These are phyloP conservation scores for Paguma larvata DNA, from an alignment of 2,797 vertebrate genomes.

Conservation along the genomic window DNA sequence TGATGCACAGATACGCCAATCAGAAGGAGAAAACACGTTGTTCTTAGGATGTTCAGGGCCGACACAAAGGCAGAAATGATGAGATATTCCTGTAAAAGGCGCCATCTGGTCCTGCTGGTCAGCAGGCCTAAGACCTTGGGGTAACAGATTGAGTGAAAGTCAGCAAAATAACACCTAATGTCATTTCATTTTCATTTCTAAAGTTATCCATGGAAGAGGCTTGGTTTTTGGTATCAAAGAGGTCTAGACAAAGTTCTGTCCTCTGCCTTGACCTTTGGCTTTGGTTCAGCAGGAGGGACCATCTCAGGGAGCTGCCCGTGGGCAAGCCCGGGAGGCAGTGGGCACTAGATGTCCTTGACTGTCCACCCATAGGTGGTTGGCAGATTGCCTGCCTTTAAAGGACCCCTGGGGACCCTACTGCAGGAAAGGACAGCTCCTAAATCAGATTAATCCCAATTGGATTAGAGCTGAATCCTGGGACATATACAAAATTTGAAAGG, in stretches of 20 bases:
- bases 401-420: background rate
- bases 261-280: background rate
- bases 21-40: background rate
- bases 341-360: background rate
- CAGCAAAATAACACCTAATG: conserved; percentile 56
- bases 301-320: background rate
- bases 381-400: background rate
- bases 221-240: background rate
- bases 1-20: background rate
- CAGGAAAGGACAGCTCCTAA: background rate
- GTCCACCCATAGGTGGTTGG: background rate
- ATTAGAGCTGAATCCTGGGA: background rate
- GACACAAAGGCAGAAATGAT: background rate
- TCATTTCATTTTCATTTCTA: conserved; percentile 35
- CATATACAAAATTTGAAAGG: conserved; percentile 1
- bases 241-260: background rate
- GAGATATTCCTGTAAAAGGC: conserved; percentile 49
- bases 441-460: background rate
- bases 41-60: conserved; percentile 3
- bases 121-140: conserved; percentile 43
- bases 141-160: conserved; percentile 60
- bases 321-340: background rate
- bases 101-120: conserved; percentile 77
- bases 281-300: background rate
- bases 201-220: conserved; percentile 1